Percentiles rank a stretch among this genome's conserved stretches.
Evolutionary conservation across 2,113 vertebrate species (phyloP).

Genomic region (Sturnira hondurensis): DNA sequence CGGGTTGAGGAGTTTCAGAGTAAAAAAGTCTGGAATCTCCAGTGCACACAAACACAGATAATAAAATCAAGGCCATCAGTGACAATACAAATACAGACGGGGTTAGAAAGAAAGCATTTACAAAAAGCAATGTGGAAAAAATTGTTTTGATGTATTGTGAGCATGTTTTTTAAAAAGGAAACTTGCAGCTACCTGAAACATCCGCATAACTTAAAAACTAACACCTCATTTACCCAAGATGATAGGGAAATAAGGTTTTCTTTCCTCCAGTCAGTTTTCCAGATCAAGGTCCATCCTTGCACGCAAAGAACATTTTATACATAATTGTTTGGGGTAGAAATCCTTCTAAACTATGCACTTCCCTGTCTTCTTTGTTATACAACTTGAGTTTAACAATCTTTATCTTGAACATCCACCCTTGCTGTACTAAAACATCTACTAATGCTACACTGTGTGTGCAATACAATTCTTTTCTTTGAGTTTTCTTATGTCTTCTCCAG

Average conservation of each 20-base stretch:
- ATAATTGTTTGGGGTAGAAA: not conserved
- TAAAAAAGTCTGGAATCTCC: not conserved
- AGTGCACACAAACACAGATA: conserved; percentile 2
- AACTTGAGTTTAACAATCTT: conserved; percentile 7
- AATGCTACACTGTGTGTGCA: not conserved
- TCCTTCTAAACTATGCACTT: not conserved
- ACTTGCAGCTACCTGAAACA: not conserved
- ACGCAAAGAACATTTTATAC: not conserved
- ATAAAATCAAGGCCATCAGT: conserved; percentile 2
- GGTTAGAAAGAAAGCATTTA: conserved; percentile 7
- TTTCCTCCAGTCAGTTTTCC: not conserved
- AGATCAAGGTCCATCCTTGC: not conserved
- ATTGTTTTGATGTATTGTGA: not conserved
- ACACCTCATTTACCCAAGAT: not conserved
- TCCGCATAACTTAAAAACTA: not conserved
- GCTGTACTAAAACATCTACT: not conserved
- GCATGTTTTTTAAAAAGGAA: conserved; percentile 24
- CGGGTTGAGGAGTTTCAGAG: not conserved
- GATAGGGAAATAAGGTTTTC: not conserved
- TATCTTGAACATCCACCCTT: not conserved
- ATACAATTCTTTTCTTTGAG: not conserved
- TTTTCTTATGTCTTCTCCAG: not conserved
- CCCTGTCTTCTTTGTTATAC: not conserved
- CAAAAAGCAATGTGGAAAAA: not conserved
- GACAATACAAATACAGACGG: not conserved